Conservation (phyloP, 2,888 invertebrate species). For the Neoascia interrupta region DNA sequence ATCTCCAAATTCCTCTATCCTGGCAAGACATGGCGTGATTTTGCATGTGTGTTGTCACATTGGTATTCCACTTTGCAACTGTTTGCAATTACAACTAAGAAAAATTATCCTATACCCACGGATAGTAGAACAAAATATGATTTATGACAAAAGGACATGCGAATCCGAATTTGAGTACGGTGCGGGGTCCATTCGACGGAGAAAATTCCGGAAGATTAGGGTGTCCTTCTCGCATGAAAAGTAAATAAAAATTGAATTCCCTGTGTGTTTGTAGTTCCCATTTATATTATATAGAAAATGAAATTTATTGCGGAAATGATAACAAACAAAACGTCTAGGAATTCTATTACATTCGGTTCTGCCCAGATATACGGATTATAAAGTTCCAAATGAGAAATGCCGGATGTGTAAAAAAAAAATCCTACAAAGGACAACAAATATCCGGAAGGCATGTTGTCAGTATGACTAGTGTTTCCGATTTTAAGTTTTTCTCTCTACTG, state of each 20-base stretch:
- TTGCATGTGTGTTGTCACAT: slow-evolving; percentile 19
- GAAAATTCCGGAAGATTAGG: slow-evolving; percentile 56
- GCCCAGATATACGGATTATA: slow-evolving; percentile 61
- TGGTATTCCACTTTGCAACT: too few species aligned
- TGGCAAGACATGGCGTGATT: not conserved
- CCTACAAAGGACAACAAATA: slow-evolving; percentile 52
- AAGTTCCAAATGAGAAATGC: slow-evolving; percentile 52
- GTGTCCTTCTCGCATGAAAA: slow-evolving; percentile 47
- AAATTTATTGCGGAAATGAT: slow-evolving; percentile 80
- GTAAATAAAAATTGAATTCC: slow-evolving; percentile 63
- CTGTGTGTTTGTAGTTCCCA: slow-evolving; percentile 47
- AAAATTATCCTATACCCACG: slow-evolving; percentile 46
- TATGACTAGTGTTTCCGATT: slow-evolving; percentile 64
- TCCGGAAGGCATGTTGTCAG: slow-evolving; percentile 67
- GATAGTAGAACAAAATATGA: slow-evolving; percentile 58
- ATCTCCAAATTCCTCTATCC: too few species aligned
- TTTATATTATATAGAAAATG: too few species aligned
- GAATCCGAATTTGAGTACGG: not conserved
- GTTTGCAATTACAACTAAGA: slow-evolving; percentile 52
- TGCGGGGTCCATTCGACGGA: slow-evolving; percentile 30
- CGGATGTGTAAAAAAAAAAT: slow-evolving; percentile 46
- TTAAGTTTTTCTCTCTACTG: slow-evolving; percentile 51
- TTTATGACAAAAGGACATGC: slow-evolving; percentile 56
- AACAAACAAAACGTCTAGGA: slow-evolving; percentile 70
- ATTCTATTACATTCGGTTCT: slow-evolving; percentile 59